These are phyloP conservation scores for Euzophera pinguis DNA, from an alignment of 2,888 invertebrate species.

Conservation along the genomic window DNA sequence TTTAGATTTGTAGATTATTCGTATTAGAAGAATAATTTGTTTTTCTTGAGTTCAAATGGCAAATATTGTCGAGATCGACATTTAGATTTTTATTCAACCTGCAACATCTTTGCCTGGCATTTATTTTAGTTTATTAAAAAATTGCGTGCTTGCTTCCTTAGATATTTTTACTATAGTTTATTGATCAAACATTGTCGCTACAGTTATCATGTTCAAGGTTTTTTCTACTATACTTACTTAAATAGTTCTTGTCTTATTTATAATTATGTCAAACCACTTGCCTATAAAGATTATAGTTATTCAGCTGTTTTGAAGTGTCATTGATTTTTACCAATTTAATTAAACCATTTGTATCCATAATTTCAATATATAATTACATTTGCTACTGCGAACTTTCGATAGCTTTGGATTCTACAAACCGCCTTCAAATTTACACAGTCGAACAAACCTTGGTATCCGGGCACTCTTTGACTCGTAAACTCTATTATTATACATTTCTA, in stretches of 20 bases:
- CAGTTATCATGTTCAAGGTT: neutral
- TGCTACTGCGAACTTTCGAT: conserved; percentile 15
- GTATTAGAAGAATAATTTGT: too few species aligned
- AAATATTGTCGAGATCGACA: too few species aligned
- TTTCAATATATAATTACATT: too few species aligned
- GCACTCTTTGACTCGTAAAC: conserved; percentile 16
- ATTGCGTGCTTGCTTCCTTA: neutral
- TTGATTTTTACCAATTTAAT: too few species aligned
- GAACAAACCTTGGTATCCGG: conserved; percentile 15
- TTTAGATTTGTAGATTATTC: too few species aligned
- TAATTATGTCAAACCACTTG: too few species aligned
- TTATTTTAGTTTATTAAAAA: neutral
- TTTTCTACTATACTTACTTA: neutral
- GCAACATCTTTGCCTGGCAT: too few species aligned
- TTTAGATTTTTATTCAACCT: too few species aligned
- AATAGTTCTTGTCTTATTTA: neutral
- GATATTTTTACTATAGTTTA: neutral
- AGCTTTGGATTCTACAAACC: conserved; percentile 9
- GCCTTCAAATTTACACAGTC: conserved; percentile 20
- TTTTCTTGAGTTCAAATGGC: too few species aligned
- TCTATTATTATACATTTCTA: conserved; percentile 14
- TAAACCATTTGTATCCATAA: too few species aligned
- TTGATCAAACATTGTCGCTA: neutral
- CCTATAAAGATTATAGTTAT: too few species aligned
- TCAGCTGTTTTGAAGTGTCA: too few species aligned